Percentiles rank a stretch among this genome's conserved stretches.
Evolutionary conservation across 2,797 vertebrate genomes (phyloP).

Genomic region (Acanthornis magna): DNA sequence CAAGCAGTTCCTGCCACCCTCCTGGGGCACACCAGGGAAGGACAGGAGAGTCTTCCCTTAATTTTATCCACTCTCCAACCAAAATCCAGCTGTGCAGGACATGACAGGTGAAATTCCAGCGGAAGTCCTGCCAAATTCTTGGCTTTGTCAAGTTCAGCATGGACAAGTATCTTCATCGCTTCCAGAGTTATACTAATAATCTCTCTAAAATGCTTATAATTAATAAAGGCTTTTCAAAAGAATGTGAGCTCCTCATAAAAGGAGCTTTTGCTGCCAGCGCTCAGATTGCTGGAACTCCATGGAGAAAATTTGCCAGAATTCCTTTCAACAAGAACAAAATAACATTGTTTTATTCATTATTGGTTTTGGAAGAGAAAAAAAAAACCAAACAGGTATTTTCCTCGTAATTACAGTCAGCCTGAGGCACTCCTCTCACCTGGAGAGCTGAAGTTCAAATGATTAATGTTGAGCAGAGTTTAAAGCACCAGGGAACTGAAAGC

Average conservation of each 20-base stretch:
- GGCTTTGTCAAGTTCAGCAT: neutral
- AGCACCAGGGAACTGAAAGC: neutral
- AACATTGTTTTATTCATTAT: neutral
- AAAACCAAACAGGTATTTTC: neutral
- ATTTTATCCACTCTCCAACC: neutral
- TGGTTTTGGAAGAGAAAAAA: neutral
- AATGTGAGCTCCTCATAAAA: neutral
- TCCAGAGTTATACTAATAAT: neutral
- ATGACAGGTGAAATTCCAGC: neutral
- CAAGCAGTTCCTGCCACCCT: neutral
- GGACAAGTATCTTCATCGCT: neutral
- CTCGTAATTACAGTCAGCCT: neutral
- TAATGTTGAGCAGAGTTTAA: neutral
- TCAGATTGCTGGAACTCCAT: neutral
- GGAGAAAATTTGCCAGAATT: neutral
- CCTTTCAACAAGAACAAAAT: constrained; percentile 15
- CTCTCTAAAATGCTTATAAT: neutral
- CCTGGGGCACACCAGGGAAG: neutral
- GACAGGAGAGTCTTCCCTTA: neutral
- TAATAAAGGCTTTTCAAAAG: neutral
- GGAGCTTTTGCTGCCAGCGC: neutral
- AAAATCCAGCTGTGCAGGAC: neutral
- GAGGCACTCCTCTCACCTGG: constrained; percentile 15
- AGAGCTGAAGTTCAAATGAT: neutral
- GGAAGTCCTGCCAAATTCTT: neutral